These are phyloP conservation scores for Hirtodrosophila cameraria DNA, from an alignment of 2,888 invertebrate genomes.

Conservation along the genomic window DNA sequence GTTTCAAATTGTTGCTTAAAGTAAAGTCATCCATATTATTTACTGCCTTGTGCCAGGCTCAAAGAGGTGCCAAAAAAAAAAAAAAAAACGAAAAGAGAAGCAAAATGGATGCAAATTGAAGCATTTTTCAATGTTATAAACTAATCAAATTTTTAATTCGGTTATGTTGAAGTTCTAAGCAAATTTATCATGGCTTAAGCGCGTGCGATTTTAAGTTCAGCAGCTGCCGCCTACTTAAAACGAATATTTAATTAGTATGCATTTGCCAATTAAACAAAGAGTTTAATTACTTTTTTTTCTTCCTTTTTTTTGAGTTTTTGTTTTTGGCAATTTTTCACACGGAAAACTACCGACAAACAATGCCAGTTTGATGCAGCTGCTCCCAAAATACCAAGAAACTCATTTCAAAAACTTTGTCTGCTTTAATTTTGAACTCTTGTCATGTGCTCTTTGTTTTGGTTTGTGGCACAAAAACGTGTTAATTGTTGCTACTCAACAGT, in stretches of 20 bases:
- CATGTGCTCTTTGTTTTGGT: slow-evolving; percentile 44
- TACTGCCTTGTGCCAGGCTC: slow-evolving; percentile 48
- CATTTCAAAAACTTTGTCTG: neutral
- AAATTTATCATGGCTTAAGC: slow-evolving; percentile 29
- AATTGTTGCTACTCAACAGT: slow-evolving; percentile 37
- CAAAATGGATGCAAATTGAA: slow-evolving; percentile 14
- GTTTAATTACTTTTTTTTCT: neutral
- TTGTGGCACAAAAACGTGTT: slow-evolving; percentile 35
- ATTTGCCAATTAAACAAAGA: slow-evolving; percentile 41
- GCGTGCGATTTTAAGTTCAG: slow-evolving; percentile 25
- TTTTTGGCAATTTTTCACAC: neutral
- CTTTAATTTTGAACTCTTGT: slow-evolving; percentile 22
- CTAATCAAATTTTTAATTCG: slow-evolving; percentile 53
- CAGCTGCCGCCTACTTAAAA: slow-evolving; percentile 35
- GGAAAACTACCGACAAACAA: slow-evolving; percentile 26
- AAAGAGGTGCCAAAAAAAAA: slow-evolving; percentile 37
- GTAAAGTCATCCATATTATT: slow-evolving; percentile 4
- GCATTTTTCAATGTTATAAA: slow-evolving; percentile 41
- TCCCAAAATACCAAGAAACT: neutral
- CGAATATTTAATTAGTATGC: slow-evolving; percentile 49
- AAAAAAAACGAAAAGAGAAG: no score
- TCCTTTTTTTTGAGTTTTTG: neutral
- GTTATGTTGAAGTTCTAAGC: slow-evolving; percentile 16
- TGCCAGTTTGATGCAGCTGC: neutral
- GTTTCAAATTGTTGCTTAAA: slow-evolving; percentile 2